These are phyloP conservation scores for Cotesia congregata DNA, from an alignment of 2,888 invertebrate species.

Conservation along the genomic window DNA sequence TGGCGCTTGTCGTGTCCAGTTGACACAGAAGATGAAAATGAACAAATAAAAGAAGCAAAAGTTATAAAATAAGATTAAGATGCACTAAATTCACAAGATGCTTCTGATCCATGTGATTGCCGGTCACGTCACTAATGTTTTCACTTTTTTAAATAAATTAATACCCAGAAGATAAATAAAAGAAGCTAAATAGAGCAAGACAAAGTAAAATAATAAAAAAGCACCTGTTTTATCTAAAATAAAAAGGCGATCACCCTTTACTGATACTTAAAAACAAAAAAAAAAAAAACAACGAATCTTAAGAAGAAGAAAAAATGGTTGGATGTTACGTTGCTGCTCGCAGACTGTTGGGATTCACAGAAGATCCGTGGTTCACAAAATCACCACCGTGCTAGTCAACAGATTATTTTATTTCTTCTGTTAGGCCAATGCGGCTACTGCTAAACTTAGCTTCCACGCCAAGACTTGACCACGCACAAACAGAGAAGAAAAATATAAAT, in stretches of 20 bases:
- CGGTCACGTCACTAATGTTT: constrained; percentile 6
- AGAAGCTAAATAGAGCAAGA: no score
- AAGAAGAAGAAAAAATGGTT: constrained; percentile 24
- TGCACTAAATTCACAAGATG: neutral
- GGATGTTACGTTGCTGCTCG: constrained; percentile 58
- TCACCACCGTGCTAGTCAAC: constrained; percentile 26
- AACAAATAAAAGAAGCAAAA: constrained; percentile 7
- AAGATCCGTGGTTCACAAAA: constrained; percentile 52
- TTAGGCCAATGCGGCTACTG: constrained; percentile 66
- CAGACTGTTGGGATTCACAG: constrained; percentile 60
- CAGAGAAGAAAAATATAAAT: constrained; percentile 10
- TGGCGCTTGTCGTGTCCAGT: constrained; percentile 32
- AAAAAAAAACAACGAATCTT: constrained; percentile 11
- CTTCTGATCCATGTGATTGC: constrained; percentile 19
- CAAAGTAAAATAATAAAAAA: constrained; percentile 7
- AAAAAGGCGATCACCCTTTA: constrained; percentile 35
- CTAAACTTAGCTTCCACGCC: constrained; percentile 67
- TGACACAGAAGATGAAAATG: constrained; percentile 28
- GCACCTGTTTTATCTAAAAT: neutral
- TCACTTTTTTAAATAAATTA: constrained; percentile 12
- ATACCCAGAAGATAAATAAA: no score
- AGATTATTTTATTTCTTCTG: constrained; percentile 34
- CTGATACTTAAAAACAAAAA: constrained; percentile 19
- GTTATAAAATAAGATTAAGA: constrained; percentile 12
- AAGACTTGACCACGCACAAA: constrained; percentile 61